Conservation (phyloP, 2,888 invertebrate genomes). For the Trypoxylon attenuatum region DNA sequence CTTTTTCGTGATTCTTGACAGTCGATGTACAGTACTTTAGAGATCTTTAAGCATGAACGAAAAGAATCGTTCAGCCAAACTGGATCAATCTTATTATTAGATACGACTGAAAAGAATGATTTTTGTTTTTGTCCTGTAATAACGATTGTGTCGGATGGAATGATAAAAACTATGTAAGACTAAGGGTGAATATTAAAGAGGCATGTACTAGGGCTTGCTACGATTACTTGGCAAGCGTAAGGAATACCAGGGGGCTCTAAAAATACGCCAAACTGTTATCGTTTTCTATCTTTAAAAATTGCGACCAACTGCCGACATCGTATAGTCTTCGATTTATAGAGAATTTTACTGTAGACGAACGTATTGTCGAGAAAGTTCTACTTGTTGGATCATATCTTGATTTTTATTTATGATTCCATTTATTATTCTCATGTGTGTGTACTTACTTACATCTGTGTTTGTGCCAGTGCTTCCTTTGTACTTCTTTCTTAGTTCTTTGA, state of each 20-base stretch:
- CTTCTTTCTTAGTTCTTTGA: no score
- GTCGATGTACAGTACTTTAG: conserved; percentile 17
- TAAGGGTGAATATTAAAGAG: neutral
- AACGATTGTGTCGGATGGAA: no score
- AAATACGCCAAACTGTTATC: conserved; percentile 28
- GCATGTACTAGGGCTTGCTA: conserved; percentile 6
- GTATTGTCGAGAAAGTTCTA: conserved; percentile 4
- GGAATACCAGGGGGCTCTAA: conserved; percentile 1
- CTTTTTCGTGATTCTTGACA: conserved; percentile 23
- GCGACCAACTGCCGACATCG: conserved; percentile 56
- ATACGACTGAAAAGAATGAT: no score
- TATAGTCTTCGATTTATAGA: conserved; percentile 38
- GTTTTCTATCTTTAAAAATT: conserved; percentile 45
- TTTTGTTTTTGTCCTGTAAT: no score
- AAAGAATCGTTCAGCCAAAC: no score
- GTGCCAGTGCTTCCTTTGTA: neutral
- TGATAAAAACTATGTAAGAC: no score
- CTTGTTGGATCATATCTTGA: conserved; percentile 3
- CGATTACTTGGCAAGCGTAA: conserved; percentile 1
- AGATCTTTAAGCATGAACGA: conserved; percentile 21
- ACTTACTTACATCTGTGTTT: neutral
- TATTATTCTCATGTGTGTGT: neutral
- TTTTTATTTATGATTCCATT: conserved; percentile 2
- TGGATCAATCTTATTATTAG: no score
- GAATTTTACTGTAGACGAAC: conserved; percentile 31